phyloP scores from a whole-genome alignment of 37 sponge, comb jelly and placozoan species.

The Cliona cf. orientalis region DNA sequence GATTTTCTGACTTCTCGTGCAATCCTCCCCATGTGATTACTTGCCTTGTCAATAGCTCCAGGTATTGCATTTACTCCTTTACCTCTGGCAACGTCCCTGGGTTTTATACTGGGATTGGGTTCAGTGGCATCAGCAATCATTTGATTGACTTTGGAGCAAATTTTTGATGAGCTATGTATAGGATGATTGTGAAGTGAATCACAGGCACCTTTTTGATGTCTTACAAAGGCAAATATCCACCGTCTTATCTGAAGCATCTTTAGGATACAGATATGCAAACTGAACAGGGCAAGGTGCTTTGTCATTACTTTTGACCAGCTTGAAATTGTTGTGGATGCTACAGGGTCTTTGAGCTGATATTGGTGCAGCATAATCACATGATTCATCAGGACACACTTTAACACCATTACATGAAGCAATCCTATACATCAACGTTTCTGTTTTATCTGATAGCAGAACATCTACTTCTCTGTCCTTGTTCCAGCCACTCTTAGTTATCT shows the following conservation, averaged over 20 bases:
- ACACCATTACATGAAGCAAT: conserved; percentile 14
- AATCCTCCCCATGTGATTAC: conserved; percentile 29
- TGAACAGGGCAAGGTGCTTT: not conserved
- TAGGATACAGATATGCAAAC: conserved; percentile 5
- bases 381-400: conserved; percentile 1
- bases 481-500: not conserved
- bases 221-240: conserved; percentile 23
- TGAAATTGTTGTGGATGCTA: not conserved
- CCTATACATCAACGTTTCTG: not conserved
- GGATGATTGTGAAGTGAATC: conserved; percentile 14
- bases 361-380: conserved; percentile 13
- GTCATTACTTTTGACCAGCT: not conserved
- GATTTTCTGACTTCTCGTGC: conserved; percentile 21
- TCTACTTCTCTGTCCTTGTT: not conserved
- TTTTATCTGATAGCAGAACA: not conserved
- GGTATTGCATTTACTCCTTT: conserved; percentile 24
- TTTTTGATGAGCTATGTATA: conserved; percentile 16
- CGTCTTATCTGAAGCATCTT: conserved; percentile 1
- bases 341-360: not conserved
- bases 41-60: conserved; percentile 34
- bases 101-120: conserved; percentile 20
- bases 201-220: conserved; percentile 5
- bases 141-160: conserved; percentile 4
- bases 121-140: not conserved
- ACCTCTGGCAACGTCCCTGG: conserved; percentile 24